Base-by-base conservation (phyloP, 2,113 vertebrate genomes). In the Triplophysa dalaica region DNA sequence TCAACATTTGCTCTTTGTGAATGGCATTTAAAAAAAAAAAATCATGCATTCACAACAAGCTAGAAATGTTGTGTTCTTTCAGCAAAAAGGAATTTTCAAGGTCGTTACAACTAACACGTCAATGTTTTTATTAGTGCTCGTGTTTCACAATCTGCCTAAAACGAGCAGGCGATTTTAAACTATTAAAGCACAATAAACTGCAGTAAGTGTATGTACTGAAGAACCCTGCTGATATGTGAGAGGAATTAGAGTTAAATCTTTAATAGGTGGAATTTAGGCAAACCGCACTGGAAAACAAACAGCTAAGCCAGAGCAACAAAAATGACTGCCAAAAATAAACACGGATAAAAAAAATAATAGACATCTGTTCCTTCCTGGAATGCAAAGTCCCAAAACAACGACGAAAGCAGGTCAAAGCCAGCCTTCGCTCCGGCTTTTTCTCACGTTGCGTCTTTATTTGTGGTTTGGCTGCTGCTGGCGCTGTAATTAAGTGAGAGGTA, bases 401-500 rank as follows among this genome's bases (percentile, higher is more conserved):
- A 87, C 85, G 24, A 87, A 91, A 92, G 83, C 90, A 89, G 92
- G 92, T 93, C 93, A 92, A 69, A 67, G 62, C 76, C 85, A 77
- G 82, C 79, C n/a, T 38, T 88, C 88, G 70, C 85, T 45, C 43
- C 0, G 43, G 74, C 86, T 56, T 50, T 29, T 38, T 60, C 66
- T 76, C 54, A 29, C 22, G n/a, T 82, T 82, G 87, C 88, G 84
- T 91, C 89, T 92, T 91, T 90, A 91, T 92, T 89, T 90, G 88
- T 88, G 82, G 73, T 91, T 91, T 92, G 91, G 91, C 91, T 87
- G 24, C 78, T 68, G 87, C 89, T 87, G 78, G 78, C 83, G 86
- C 87, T 88, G 91, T 93, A 92, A 93, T 93, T 90, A 93, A 93
- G 89, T 88, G 88, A 8, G 87, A 88, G 88, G 89, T 92, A 93